Evolutionary conservation across 2,888 invertebrate species (phyloP).

Genomic region (Augochlorella aurata): DNA sequence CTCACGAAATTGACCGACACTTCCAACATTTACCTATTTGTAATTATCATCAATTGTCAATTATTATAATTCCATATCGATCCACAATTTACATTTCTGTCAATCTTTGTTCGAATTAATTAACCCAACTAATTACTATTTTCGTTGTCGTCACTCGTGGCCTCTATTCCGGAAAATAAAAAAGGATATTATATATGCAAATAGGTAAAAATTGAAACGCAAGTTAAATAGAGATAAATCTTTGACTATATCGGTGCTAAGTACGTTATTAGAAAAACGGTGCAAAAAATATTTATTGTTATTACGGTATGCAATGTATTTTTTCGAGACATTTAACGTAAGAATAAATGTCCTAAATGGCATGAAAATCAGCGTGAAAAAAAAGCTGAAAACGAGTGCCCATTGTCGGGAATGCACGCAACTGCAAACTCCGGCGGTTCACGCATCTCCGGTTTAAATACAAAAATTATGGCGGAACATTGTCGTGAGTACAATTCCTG

Average conservation of each 20-base stretch:
- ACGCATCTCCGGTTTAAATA: constrained; percentile 46
- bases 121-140: too few species aligned
- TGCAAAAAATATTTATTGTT: not conserved
- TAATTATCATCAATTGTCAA: too few species aligned
- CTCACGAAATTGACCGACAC: too few species aligned
- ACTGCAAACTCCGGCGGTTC: constrained; percentile 33
- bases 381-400: constrained; percentile 9
- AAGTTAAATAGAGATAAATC: not conserved
- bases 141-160: too few species aligned
- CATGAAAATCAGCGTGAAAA: constrained; percentile 6
- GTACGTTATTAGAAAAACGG: not conserved
- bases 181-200: too few species aligned
- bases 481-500: constrained; percentile 37
- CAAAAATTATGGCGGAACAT: constrained; percentile 55
- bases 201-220: too few species aligned
- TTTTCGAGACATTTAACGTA: not conserved
- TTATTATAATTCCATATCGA: too few species aligned
- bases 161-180: too few species aligned
- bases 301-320: not conserved
- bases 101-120: too few species aligned
- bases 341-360: not conserved
- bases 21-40: too few species aligned
- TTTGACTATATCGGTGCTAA: not conserved
- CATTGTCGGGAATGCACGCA: constrained; percentile 25
- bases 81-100: too few species aligned